phyloP scores from a whole-genome alignment of 1,140 invertebrate species.

The Drosophila watanabei region DNA sequence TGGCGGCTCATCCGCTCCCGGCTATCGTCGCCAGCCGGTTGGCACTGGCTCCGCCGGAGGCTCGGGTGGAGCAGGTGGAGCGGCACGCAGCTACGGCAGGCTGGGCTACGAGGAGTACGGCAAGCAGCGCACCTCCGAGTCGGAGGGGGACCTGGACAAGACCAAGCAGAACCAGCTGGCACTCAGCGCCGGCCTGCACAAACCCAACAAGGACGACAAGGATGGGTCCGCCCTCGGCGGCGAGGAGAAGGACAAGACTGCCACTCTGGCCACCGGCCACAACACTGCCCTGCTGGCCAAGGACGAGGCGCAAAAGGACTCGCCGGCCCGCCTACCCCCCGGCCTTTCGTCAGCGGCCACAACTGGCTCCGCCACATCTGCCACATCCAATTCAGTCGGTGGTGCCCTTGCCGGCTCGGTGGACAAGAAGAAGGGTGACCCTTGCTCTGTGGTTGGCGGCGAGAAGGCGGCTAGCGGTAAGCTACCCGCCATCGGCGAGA shows the following conservation, averaged over 20 bases:
- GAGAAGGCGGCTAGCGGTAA: conserved; percentile 57
- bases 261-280: conserved; percentile 42
- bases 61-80: conserved; percentile 13
- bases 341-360: conserved; percentile 42
- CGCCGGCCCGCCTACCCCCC: conserved; percentile 56
- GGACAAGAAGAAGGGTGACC: conserved; percentile 50
- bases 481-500: conserved; percentile 62
- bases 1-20: conserved; percentile 21
- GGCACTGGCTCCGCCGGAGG: conserved; percentile 27
- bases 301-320: conserved; percentile 55
- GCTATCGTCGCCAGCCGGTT: conserved; percentile 19
- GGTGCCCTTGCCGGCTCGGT: conserved; percentile 23
- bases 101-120: conserved; percentile 86
- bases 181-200: conserved; percentile 88
- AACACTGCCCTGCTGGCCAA: conserved; percentile 67
- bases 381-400: conserved; percentile 19
- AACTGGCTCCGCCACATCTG: neutral
- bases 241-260: conserved; percentile 68
- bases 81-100: conserved; percentile 86
- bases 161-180: conserved; percentile 90
- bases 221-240: conserved; percentile 31
- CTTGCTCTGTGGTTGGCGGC: conserved; percentile 15
- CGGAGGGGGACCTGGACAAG: conserved; percentile 87
- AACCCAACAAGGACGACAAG: conserved; percentile 77
- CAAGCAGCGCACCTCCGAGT: conserved; percentile 83